Base-by-base conservation (phyloP, 2,888 invertebrate genomes). In the Ectemnius cavifrons region DNA sequence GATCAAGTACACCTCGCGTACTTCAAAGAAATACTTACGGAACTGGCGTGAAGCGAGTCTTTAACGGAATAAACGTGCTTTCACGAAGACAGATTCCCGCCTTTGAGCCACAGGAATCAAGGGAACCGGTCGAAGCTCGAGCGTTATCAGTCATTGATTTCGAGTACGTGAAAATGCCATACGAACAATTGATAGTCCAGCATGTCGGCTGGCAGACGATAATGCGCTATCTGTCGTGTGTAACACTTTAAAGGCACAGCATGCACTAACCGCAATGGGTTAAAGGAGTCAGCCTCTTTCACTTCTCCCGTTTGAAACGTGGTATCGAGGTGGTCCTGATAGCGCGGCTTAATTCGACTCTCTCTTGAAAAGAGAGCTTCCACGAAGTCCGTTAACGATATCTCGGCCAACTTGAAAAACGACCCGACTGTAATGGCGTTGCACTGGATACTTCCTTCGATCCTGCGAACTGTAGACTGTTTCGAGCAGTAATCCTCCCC, bases 321-420 rank as follows among this genome's bases (percentile, higher is more conserved):
- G 20, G 67, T 72, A 72, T 75, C 72, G 45, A 60, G 59, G 47
- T 47, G 64, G 64, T 28, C 18, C 37, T 58, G 71, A 72, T 78
- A 77, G 46, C 57, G 58, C 61, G 66, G 47, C 56, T 75, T 79
- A 73, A 75, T 79, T 81, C 71, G 66, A 57, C 67, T 66, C 62
- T 47, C 63, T 63, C 65, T 28, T 58, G 47, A 52, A 70, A 59
- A 45, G 49, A 67, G 61, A 59, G 18, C 70, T 71, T 68, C 67
- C 69, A 68, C 73, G 58, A 16, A 16, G 52, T 16, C 62, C 67
- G 67, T 56, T 81, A 81, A 81, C 75, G 79, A 81, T 81, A 79
- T 77, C 70, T 64, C 66, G 61, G 16, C 49, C 61, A 18, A 47
- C 46, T 76, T 81, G 82, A 78, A 82, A 81, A 80, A 82, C 78